phyloP scores from a whole-genome alignment of 2,113 vertebrate species.

The Herpetotheres cachinnans region DNA sequence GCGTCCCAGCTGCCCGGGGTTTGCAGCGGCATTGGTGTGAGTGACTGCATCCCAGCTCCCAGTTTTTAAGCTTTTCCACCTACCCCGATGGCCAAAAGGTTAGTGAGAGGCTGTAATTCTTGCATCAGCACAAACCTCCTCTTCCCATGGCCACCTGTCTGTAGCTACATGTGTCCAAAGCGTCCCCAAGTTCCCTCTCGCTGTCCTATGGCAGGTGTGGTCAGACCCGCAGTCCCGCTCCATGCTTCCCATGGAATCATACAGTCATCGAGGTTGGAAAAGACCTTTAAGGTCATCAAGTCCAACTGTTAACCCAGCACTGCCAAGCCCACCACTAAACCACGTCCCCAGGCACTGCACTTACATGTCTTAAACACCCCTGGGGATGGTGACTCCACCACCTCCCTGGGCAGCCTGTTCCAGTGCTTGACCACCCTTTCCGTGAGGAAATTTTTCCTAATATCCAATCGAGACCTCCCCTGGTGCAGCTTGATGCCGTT shows the following conservation, averaged over 20 bases:
- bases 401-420: no score
- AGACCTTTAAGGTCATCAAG: not conserved
- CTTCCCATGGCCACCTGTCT: not conserved
- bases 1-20: fast-evolving
- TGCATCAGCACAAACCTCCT: not conserved
- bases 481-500: no score
- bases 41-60: not conserved
- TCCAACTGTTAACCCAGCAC: not conserved
- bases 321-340: not conserved
- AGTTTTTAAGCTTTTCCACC: not conserved
- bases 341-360: no score
- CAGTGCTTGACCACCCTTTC: no score
- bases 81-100: not conserved
- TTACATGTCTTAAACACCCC: no score
- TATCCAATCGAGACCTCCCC: no score
- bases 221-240: not conserved
- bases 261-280: not conserved
- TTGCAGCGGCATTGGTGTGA: fast-evolving
- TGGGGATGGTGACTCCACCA: no score
- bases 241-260: not conserved
- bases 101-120: not conserved
- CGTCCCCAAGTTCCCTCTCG: not conserved
- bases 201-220: not conserved
- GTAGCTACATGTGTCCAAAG: not conserved
- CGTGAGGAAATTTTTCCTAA: no score